These are phyloP conservation scores for Sphenodon punctatus DNA, from an alignment of 2,797 vertebrate genomes.

Conservation along the genomic window DNA sequence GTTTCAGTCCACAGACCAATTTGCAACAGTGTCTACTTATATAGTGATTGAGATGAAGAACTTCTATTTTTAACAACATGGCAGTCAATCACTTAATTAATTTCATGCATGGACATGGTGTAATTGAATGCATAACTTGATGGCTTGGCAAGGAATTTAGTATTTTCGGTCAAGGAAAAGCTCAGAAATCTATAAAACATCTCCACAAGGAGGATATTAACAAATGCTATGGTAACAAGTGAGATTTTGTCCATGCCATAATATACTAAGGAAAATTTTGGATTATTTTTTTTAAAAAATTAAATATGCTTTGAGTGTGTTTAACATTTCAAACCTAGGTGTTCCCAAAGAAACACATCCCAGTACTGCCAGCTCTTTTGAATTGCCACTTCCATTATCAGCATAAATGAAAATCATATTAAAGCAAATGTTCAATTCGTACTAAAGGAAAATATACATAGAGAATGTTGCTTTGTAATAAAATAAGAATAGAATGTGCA, in stretches of 20 bases:
- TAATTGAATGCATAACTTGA: background rate
- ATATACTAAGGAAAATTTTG: conserved; percentile 1
- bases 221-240: background rate
- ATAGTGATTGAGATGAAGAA: conserved; percentile 10
- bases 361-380: conserved; percentile 44
- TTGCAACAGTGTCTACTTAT: background rate
- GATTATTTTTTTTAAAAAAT: background rate
- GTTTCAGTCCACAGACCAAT: background rate
- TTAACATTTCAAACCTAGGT: conserved; percentile 45
- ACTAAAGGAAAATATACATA: conserved; percentile 46
- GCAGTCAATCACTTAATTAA: background rate
- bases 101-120: background rate
- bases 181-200: background rate
- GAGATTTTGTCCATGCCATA: conserved; percentile 34
- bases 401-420: conserved; percentile 64
- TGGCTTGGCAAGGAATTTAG: background rate
- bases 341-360: conserved; percentile 48
- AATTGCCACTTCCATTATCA: conserved; percentile 35
- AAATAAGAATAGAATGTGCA: conserved; percentile 45
- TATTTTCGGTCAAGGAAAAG: background rate
- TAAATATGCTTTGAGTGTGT: conserved; percentile 45
- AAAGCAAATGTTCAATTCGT: conserved; percentile 57
- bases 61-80: conserved; percentile 11
- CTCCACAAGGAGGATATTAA: background rate
- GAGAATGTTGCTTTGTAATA: conserved; percentile 28